Conservation (phyloP, 2,888 invertebrate genomes). For the Nasonovia ribisnigri region DNA sequence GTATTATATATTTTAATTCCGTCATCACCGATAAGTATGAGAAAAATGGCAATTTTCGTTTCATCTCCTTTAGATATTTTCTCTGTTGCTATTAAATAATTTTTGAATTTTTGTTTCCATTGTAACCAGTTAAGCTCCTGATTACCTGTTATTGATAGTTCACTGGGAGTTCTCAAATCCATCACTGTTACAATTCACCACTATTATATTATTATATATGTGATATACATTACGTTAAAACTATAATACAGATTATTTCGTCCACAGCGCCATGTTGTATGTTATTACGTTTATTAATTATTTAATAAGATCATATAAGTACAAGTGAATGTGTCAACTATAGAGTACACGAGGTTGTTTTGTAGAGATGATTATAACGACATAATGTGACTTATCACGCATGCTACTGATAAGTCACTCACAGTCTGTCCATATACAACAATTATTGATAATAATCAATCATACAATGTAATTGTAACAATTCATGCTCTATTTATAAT, state of each 20-base stretch:
- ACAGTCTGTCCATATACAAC: no score
- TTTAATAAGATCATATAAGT: no score
- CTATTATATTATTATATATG: neutral
- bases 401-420: no score
- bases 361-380: no score
- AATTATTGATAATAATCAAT: no score
- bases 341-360: no score
- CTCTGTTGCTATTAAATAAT: neutral
- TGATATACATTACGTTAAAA: neutral
- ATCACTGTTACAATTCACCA: neutral
- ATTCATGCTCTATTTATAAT: no score
- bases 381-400: no score
- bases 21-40: neutral
- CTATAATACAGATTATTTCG: neutral
- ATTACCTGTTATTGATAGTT: neutral
- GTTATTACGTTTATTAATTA: constrained; percentile 70
- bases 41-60: neutral
- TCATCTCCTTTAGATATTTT: neutral
- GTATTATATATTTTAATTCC: constrained; percentile 10
- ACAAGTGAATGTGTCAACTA: no score
- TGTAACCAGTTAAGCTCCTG: neutral
- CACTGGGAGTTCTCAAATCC: neutral
- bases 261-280: constrained; percentile 5
- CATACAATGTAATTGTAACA: no score
- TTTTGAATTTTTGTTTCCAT: neutral